Percentiles rank a stretch among this genome's conserved stretches.
Conservation (phyloP, 2,113 vertebrate genomes). For the Sinosuthora webbiana region DNA sequence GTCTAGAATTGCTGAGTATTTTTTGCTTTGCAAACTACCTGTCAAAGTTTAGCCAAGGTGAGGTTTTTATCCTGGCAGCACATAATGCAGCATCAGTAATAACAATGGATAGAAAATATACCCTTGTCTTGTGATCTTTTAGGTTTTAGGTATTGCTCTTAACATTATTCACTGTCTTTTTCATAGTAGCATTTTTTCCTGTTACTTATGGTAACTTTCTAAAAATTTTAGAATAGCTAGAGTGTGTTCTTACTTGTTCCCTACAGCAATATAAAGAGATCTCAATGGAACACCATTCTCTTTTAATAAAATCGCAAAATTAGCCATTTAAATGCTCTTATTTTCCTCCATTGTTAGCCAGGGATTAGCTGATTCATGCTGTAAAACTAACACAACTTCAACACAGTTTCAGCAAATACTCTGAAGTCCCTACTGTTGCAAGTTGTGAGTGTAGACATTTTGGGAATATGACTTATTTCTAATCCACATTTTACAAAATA, state of each 20-base stretch:
- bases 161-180: not conserved
- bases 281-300: not conserved
- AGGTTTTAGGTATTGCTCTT: slow-evolving; percentile 27
- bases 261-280: not conserved
- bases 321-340: not conserved
- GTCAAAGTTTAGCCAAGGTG: not conserved
- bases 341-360: not conserved
- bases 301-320: not conserved
- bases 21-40: slow-evolving; percentile 37
- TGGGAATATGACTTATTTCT: not conserved
- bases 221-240: not conserved
- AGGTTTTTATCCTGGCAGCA: slow-evolving; percentile 11
- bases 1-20: slow-evolving; percentile 6
- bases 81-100: not conserved
- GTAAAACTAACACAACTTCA: not conserved
- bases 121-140: slow-evolving; percentile 6
- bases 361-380: not conserved
- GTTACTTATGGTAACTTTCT: not conserved
- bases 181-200: not conserved
- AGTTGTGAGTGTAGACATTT: not conserved
- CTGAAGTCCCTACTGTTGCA: not conserved
- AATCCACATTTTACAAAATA: not conserved
- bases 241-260: not conserved
- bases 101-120: not conserved
- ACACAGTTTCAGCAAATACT: not conserved